Base-by-base conservation (phyloP, 2,797 vertebrate species). In the Urophycis tenuis region DNA sequence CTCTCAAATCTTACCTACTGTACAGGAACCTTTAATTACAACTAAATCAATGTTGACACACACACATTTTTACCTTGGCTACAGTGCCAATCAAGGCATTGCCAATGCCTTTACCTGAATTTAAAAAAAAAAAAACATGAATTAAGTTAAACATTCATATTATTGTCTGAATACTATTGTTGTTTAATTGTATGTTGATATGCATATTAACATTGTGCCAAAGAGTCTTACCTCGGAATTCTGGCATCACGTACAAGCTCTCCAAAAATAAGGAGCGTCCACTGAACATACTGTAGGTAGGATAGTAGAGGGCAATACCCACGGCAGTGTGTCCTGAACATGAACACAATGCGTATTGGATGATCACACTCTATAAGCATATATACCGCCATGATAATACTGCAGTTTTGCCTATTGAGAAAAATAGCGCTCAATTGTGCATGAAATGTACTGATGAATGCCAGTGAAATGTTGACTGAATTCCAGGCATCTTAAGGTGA, bases 231-330 rank as follows among this genome's bases (percentile, higher is more conserved):
- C 49, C 49, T 1, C n/a, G 49, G 49, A 53, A 53, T 53, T n/a
- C 49, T 22, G 49, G 49, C 49, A 53, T 53, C 19, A 53, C 49
- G n/a, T 53, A 53, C 2, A 53, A 19, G 49, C 49, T 53, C 49
- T 53, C 49, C 19, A 53, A 53, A 53, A 4, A n/a, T n/a, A 8
- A 53, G 5, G 49, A 53, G 6, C 19, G 49, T 53, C 49, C 49
- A 53, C 49, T n/a, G 49, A 53, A 64, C 53, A 64, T 64, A 64
- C 53, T 64, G 53, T 25, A 64, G 53, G 53, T 64, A 64, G 53
- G 10, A 25, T 25, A 64, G 53, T 64, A 3, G 22, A 64, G 22
- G 53, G 53, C 53, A 64, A 64, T n/a, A 53, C 22, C 53, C 53
- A 64, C 53, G 0, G 25, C 53, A 25, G 53, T 64, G 22, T 64